These are phyloP conservation scores for Pemphigus obesinymphae DNA, from an alignment of 1,140 invertebrate genomes.

Conservation along the genomic window DNA sequence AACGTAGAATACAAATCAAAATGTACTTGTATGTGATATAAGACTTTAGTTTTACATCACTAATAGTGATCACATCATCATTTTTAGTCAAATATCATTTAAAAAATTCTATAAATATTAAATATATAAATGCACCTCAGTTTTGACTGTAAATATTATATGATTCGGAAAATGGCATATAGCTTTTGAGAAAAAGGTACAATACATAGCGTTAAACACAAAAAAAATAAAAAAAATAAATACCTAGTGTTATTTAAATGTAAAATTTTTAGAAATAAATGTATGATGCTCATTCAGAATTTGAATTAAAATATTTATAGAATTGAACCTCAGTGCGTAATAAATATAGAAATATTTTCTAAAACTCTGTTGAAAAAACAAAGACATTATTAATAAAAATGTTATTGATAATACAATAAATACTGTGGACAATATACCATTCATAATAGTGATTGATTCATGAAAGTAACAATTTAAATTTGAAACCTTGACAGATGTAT, in stretches of 20 bases:
- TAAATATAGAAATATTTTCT: neutral
- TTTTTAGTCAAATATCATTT: neutral
- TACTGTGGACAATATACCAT: no score
- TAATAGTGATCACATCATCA: no score
- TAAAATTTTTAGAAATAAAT: constrained; percentile 14
- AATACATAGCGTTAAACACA: neutral
- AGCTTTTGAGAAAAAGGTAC: neutral
- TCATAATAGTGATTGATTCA: no score
- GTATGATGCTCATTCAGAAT: constrained; percentile 11
- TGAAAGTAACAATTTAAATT: neutral
- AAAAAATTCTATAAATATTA: neutral
- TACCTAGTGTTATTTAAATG: neutral
- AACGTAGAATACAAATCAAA: neutral
- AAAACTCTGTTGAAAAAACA: neutral
- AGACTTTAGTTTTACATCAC: neutral
- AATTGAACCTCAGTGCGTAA: neutral
- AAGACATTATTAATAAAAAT: neutral
- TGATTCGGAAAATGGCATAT: neutral
- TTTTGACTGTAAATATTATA: neutral
- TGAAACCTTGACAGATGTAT: neutral
- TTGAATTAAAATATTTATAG: neutral
- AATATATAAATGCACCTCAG: no score
- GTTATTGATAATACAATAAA: neutral
- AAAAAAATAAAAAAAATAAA: neutral
- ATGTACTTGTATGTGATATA: neutral